Base-by-base conservation (phyloP, 2,113 vertebrate genomes). In the Dromaius novaehollandiae region DNA sequence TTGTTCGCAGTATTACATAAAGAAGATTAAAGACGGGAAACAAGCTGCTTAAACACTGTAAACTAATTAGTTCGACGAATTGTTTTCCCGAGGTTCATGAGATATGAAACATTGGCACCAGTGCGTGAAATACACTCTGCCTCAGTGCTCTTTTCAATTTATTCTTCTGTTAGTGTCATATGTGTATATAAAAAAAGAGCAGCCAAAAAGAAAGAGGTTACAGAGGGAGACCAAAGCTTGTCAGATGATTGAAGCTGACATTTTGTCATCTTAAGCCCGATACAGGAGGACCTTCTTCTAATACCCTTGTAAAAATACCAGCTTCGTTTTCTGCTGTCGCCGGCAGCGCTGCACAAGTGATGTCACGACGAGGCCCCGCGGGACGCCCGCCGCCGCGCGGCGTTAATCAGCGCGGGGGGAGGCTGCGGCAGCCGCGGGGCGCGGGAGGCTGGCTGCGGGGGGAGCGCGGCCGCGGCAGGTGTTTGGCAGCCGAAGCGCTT, bases 1-100 rank as follows among this genome's bases (percentile, higher is more conserved):
- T 98, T 98, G 97, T 98, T 98, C 85, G 53, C 95, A 96, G 96
- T 97, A 98, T 98, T 98, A 96, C 97, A 96, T 97, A 98, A 98
- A 98, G 98, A 98, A 98, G 98, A 98, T 99, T 98, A 98, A 98
- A 98, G 97, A 98, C 42, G 51, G 93, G 92, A 97, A 98, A 98
- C 98, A 98, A 98, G 97, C 98, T 98, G 97, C 98, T 98, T 98
- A 98, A 98, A 98, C 97, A 97, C 97, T 98, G 98, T 98, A 98
- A 98, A 98, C 98, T 98, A 98, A 99, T 99, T 99, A 98, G 97
- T 97, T 98, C 94, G 26, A 97, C 30, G 96, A 98, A 98, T 98
- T 98, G 98, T 98, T 98, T 98, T 98, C 97, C 97, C 26, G 81
- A 97, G 98, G 97, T 98, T 98, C 97, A 96, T 98, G 98, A 98